Base-by-base conservation (phyloP, 2,888 invertebrate genomes). In the Apamea crenata region DNA sequence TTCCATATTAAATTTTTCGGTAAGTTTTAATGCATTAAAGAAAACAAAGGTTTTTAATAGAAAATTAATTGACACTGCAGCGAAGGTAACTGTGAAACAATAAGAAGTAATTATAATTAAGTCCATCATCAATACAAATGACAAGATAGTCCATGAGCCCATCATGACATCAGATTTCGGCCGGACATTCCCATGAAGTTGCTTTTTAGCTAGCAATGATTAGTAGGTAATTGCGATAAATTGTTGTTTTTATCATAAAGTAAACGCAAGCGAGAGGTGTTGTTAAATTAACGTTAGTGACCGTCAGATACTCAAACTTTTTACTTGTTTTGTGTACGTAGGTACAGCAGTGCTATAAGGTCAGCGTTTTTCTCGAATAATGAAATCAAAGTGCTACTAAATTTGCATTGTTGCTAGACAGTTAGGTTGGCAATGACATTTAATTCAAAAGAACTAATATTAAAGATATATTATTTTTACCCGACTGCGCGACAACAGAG, bases 1-100 rank as follows among this genome's bases (percentile, higher is more conserved):
- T 91, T 96, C 83, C 93, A 95, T 81, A 91, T 96, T 61, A 95
- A 95, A 93, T 29, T 93, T 78, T 96, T 96, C 83, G 96, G 96
- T 96, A 90, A 96, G 96, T 83, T 53, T 44, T 25, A 65, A 71
- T 53, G 0, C 1, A 25, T 32, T 29, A 12, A n/a, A 74, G 8
- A 65, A 77, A 67, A 74, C 32, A 25, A 67, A 29, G 44, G 10
- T 29, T 77, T 44, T 18, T 36, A 69, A 61, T 40, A 36, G 18
- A 61, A 70, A 65, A 69, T n/a, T 36, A 68, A 74, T 80, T 53
- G 56, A 36, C 8, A 25, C 44, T 66, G 14, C 16, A 47, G 47
- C 53, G 72, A 84, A 78, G 84, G 68, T 80, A 84, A 44, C 36
- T 66, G 40, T 69, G 69, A 44, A 72, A 87, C 80, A 87, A 81